phyloP scores from a whole-genome alignment of 2,888 invertebrate genomes.

The Drosophila limbata region DNA sequence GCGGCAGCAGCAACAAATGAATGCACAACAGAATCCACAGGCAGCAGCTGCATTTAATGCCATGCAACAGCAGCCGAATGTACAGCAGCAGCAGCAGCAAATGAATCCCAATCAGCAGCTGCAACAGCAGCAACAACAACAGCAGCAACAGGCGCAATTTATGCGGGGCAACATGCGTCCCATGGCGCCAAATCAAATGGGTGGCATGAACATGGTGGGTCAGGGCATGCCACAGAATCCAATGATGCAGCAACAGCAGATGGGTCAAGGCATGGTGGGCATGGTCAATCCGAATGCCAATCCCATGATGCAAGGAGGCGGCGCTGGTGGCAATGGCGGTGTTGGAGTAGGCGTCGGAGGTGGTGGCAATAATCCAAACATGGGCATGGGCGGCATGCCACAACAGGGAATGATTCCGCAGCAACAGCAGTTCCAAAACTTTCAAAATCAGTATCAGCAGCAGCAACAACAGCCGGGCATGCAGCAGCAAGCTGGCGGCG shows the following conservation, averaged over 20 bases:
- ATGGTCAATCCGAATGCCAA: slow-evolving; percentile 78
- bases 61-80: slow-evolving; percentile 79
- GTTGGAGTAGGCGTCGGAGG: slow-evolving; percentile 54
- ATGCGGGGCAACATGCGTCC: slow-evolving; percentile 83
- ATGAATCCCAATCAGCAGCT: slow-evolving; percentile 74
- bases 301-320: slow-evolving; percentile 81
- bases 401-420: slow-evolving; percentile 85
- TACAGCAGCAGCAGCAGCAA: slow-evolving; percentile 75
- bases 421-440: slow-evolving; percentile 88
- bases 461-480: slow-evolving; percentile 85
- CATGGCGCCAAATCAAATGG: slow-evolving; percentile 85
- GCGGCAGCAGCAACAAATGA: slow-evolving; percentile 76
- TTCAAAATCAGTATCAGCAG: slow-evolving; percentile 86
- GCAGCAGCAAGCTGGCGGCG: slow-evolving; percentile 69
- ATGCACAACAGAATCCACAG: slow-evolving; percentile 76
- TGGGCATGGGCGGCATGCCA: slow-evolving; percentile 81
- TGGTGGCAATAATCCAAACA: slow-evolving; percentile 73
- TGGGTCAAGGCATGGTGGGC: slow-evolving; percentile 79
- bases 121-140: slow-evolving; percentile 76
- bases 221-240: slow-evolving; percentile 84
- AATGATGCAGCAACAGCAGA: slow-evolving; percentile 82
- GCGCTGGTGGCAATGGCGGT: slow-evolving; percentile 71
- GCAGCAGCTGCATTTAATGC: slow-evolving; percentile 71
- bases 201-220: slow-evolving; percentile 85
- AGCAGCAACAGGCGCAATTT: slow-evolving; percentile 81